Percentiles rank a stretch among this genome's conserved stretches.
These are phyloP conservation scores for Adineta ricciae DNA, from an alignment of 2,888 invertebrate genomes.

Conservation along the genomic window DNA sequence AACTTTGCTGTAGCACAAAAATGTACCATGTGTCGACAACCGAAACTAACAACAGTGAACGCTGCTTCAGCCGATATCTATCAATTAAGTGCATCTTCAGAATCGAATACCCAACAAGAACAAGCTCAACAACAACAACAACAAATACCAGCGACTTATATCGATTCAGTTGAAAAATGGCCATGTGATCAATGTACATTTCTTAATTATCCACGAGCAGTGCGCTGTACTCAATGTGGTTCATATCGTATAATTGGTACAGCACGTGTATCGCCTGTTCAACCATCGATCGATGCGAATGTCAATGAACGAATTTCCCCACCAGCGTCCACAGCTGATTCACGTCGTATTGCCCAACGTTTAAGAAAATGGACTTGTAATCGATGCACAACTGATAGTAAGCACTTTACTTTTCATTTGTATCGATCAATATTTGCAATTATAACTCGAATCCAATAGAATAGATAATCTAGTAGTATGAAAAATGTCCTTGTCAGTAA, in stretches of 20 bases:
- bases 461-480: not conserved
- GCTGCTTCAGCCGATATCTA: conserved; percentile 41
- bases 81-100: conserved; percentile 37
- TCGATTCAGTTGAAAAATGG: conserved; percentile 61
- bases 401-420: no score
- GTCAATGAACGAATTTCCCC: conserved; percentile 12
- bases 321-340: conserved; percentile 1
- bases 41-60: conserved; percentile 36
- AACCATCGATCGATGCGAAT: not conserved
- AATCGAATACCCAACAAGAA: conserved; percentile 36
- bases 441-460: no score
- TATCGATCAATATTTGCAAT: no score
- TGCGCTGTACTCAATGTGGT: conserved; percentile 88
- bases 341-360: conserved; percentile 23
- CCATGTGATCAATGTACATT: conserved; percentile 87
- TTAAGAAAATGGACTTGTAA: conserved; percentile 32
- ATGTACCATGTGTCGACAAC: conserved; percentile 78
- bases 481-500: not conserved
- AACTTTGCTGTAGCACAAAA: conserved; percentile 81
- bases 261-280: conserved; percentile 33
- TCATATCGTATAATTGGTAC: conserved; percentile 32
- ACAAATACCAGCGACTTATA: conserved; percentile 33
- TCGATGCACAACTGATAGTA: conserved; percentile 23
- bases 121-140: conserved; percentile 33
- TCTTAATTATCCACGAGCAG: conserved; percentile 78